A percentile compares a stretch with the other conserved stretches of the same genome.
Conservation (phyloP, 2,113 vertebrate genomes). For the Thinocorus orbignyianus region DNA sequence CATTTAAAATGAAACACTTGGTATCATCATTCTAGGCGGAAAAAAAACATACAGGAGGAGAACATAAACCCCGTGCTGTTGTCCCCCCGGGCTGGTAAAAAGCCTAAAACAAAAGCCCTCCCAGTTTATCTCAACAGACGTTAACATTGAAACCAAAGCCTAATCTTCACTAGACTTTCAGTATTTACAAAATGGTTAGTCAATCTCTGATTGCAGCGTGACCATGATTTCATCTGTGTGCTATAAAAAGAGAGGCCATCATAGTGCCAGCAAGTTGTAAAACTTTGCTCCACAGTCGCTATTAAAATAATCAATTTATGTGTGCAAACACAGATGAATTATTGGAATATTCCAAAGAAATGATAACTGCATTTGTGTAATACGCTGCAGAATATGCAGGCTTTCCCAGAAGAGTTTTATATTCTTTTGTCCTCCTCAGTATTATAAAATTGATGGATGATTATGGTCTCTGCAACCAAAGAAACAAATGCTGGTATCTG, state of each 20-base stretch:
- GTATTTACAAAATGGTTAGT: not conserved
- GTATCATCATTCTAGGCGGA: not conserved
- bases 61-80: not conserved
- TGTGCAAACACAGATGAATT: not conserved
- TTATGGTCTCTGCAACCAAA: not conserved
- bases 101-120: not conserved
- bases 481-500: not conserved
- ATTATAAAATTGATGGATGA: not conserved
- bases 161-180: not conserved
- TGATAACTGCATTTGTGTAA: fast-evolving
- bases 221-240: not conserved
- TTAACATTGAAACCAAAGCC: not conserved
- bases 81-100: not conserved
- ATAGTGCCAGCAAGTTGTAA: not conserved
- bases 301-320: not conserved
- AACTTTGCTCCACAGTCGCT: not conserved
- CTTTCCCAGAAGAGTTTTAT: not conserved
- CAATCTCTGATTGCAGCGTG: not conserved
- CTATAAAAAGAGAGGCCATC: not conserved
- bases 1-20: not conserved
- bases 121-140: not conserved
- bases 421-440: not conserved
- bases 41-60: not conserved
- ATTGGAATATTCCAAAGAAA: not conserved
- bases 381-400: not conserved